Evolutionary conservation across 2,888 invertebrate genomes (phyloP).

Genomic region (Platypus cylindrus): DNA sequence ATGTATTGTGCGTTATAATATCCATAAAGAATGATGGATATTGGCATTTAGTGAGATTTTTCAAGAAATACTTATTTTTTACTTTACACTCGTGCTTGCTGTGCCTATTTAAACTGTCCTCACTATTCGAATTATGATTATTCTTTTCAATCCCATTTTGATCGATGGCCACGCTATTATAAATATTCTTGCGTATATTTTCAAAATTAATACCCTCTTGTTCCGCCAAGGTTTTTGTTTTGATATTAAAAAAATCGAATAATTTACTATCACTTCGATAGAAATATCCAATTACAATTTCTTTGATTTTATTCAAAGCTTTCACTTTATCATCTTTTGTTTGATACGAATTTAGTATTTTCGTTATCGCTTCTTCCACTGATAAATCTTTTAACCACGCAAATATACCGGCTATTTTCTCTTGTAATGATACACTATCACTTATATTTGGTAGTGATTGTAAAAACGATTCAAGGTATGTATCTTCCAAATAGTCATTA

Average conservation of each 20-base stretch:
- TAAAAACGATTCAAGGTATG: constrained; percentile 52
- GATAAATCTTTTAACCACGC: constrained; percentile 65
- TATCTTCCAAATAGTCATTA: constrained; percentile 72
- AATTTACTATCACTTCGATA: constrained; percentile 45
- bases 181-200: background rate
- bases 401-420: constrained; percentile 58
- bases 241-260: constrained; percentile 41
- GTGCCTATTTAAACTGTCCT: constrained; percentile 3
- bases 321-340: background rate
- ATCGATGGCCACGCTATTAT: constrained; percentile 1
- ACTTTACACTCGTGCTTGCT: constrained; percentile 9
- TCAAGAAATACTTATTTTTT: constrained; percentile 23
- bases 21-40: constrained; percentile 58
- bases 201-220: background rate
- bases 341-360: constrained; percentile 51
- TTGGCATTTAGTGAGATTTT: constrained; percentile 45
- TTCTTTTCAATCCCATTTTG: constrained; percentile 8
- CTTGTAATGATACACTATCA: constrained; percentile 32
- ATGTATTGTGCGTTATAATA: constrained; percentile 48
- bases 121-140: constrained; percentile 4
- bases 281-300: constrained; percentile 52
- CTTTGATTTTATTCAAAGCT: constrained; percentile 45
- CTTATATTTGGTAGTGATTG: constrained; percentile 36
- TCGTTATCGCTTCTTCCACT: constrained; percentile 53
- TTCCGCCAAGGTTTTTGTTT: constrained; percentile 1